These are phyloP conservation scores for Chaetorhynchus papuensis DNA, from an alignment of 2,113 vertebrate species.

Conservation along the genomic window DNA sequence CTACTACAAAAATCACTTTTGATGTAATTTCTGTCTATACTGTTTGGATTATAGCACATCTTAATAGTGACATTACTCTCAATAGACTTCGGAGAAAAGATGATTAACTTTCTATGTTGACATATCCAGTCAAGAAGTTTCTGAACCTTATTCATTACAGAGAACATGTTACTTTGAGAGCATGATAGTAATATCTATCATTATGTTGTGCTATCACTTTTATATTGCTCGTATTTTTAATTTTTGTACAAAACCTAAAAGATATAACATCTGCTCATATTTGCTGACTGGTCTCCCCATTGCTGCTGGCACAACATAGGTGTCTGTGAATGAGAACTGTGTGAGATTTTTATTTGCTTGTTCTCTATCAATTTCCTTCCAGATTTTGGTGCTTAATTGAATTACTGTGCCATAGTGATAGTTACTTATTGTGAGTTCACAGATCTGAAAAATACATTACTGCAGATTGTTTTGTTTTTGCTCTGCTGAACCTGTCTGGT, in stretches of 20 bases:
- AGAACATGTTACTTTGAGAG: background rate
- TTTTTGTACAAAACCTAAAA: background rate
- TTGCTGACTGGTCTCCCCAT: background rate
- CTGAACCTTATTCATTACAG: background rate
- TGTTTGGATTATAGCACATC: background rate
- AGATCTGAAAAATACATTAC: background rate
- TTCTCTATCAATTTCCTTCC: background rate
- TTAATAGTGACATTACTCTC: background rate
- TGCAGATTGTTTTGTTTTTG: background rate
- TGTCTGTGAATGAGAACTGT: background rate
- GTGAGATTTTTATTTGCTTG: background rate
- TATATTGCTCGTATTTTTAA: background rate
- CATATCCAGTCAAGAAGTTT: background rate
- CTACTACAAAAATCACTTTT: background rate
- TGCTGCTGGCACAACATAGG: background rate
- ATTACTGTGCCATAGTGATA: background rate
- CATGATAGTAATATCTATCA: background rate
- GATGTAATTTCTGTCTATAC: background rate
- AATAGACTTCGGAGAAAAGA: background rate
- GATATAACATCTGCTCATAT: background rate
- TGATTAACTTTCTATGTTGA: background rate
- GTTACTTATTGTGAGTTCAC: background rate
- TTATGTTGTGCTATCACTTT: background rate
- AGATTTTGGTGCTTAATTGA: background rate
- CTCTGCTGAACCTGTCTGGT: background rate